Conservation (phyloP, 2,797 vertebrate genomes). For the Sebastes paucispinis region DNA sequence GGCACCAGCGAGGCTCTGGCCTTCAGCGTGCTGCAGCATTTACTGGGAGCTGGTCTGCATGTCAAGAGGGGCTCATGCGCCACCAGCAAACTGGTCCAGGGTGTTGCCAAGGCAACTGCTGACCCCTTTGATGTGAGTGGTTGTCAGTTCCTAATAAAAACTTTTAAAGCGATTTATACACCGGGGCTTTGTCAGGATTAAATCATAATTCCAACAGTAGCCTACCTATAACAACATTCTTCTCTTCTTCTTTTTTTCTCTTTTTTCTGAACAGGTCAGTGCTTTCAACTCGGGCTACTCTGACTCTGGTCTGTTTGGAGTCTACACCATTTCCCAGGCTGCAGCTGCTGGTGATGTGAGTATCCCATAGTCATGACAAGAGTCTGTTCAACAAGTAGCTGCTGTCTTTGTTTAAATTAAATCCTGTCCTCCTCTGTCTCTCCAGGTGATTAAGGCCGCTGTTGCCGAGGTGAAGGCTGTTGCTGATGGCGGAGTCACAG, state of each 20-base stretch:
- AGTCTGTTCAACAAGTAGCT: neutral
- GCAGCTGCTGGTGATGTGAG: conserved; percentile 86
- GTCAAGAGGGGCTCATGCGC: conserved; percentile 89
- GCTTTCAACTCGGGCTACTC: conserved; percentile 91
- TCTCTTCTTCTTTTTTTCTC: neutral
- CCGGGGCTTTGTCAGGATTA: neutral
- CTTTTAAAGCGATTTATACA: neutral
- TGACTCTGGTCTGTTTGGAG: conserved; percentile 94
- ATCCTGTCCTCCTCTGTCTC: neutral
- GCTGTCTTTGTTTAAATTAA: neutral
- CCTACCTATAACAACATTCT: neutral
- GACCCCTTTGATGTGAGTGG: conserved; percentile 92
- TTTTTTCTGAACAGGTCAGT: conserved; percentile 81
- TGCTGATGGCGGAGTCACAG: conserved; percentile 87
- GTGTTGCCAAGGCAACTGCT: conserved; percentile 82
- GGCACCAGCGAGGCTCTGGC: conserved; percentile 86
- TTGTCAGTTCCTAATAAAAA: neutral
- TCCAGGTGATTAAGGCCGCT: conserved; percentile 91
- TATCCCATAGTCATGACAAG: conserved; percentile 10
- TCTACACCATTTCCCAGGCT: conserved; percentile 90
- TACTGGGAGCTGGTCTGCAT: conserved; percentile 90
- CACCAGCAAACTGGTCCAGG: conserved; percentile 86
- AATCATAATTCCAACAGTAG: neutral
- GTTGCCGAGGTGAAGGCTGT: conserved; percentile 87
- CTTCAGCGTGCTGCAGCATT: conserved; percentile 91